phyloP scores from a whole-genome alignment of 2,797 vertebrate species.

The Aratinga solstitialis region DNA sequence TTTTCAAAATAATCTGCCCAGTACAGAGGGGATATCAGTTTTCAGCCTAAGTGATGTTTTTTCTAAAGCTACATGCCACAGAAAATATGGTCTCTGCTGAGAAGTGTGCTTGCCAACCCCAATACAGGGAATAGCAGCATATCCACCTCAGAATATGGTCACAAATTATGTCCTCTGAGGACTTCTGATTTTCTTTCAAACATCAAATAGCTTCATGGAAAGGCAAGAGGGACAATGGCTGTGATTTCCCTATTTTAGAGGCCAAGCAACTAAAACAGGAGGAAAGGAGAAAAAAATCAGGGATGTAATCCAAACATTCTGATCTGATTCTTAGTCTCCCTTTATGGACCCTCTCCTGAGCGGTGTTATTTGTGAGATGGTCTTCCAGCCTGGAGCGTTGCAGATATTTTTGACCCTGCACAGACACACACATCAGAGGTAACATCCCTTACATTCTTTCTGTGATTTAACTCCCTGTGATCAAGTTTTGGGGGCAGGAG shows the following conservation, averaged over 20 bases:
- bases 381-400: neutral
- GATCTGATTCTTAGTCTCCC: neutral
- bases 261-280: neutral
- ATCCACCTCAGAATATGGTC: neutral
- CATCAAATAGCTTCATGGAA: neutral
- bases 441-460: neutral
- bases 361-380: neutral
- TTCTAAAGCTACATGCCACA: slow-evolving; percentile 40
- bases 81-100: slow-evolving; percentile 34
- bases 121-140: neutral
- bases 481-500: neutral
- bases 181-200: neutral
- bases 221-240: neutral
- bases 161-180: neutral
- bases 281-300: neutral
- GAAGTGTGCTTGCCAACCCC: neutral
- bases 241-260: neutral
- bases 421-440: fast-evolving
- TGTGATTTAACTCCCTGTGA: neutral
- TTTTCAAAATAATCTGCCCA: slow-evolving; percentile 63
- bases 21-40: slow-evolving; percentile 57
- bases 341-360: neutral
- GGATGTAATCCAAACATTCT: neutral
- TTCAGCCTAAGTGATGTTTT: slow-evolving; percentile 52
- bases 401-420: neutral